Percentiles rank a stretch among this genome's conserved stretches.
These are phyloP conservation scores for Tiaroga cobitis DNA, from an alignment of 2,797 vertebrate species.

Conservation along the genomic window DNA sequence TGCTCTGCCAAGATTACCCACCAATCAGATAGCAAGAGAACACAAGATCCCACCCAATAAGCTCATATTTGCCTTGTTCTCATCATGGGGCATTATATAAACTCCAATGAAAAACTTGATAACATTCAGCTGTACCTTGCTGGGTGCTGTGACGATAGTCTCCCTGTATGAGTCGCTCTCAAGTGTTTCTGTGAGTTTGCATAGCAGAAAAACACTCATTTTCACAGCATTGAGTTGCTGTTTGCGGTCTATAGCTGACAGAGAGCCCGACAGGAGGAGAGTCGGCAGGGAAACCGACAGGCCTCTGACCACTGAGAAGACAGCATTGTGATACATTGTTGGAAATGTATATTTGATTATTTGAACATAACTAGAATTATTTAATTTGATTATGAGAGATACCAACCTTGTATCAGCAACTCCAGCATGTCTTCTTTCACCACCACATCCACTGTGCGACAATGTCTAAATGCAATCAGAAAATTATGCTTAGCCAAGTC, in stretches of 20 bases:
- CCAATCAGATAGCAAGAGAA: constrained; percentile 70
- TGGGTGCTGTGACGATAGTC: constrained; percentile 74
- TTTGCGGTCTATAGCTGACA: constrained; percentile 77
- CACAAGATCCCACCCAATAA: constrained; percentile 67
- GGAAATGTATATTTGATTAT: background rate
- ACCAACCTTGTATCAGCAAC: constrained; percentile 85
- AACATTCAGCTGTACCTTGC: constrained; percentile 70
- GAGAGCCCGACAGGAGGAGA: constrained; percentile 73
- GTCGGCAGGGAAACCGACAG: constrained; percentile 84
- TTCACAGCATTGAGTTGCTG: constrained; percentile 90
- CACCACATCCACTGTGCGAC: constrained; percentile 72
- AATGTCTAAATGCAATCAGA: constrained; percentile 76
- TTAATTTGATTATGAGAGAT: background rate
- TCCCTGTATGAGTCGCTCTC: constrained; percentile 82
- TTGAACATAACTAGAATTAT: background rate
- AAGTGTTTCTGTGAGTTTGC: constrained; percentile 86
- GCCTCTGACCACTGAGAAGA: constrained; percentile 82
- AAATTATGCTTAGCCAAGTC: background rate
- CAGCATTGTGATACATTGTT: constrained; percentile 10
- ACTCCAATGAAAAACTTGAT: too few species aligned
- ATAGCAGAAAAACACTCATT: constrained; percentile 92
- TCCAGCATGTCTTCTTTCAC: constrained; percentile 89
- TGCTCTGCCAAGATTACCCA: constrained; percentile 91
- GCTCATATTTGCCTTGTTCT: constrained; percentile 86
- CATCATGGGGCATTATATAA: constrained; percentile 79